These are phyloP conservation scores for Euwallacea similis DNA, from an alignment of 1,140 invertebrate species.

Conservation along the genomic window DNA sequence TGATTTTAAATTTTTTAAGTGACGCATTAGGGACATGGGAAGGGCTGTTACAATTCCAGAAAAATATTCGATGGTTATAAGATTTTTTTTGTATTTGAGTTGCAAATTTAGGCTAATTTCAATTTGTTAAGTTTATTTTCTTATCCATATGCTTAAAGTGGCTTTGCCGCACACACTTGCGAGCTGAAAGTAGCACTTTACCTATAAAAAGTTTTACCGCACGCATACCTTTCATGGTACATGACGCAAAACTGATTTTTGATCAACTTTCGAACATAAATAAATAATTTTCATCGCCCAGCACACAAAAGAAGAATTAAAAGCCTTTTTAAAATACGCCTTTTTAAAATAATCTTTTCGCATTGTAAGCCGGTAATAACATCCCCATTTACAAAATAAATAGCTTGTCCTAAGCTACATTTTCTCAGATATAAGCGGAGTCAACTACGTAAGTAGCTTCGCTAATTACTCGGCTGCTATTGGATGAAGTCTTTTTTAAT, in stretches of 20 bases:
- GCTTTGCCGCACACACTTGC: too few relatives aligned
- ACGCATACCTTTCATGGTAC: too few relatives aligned
- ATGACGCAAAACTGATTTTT: too few relatives aligned
- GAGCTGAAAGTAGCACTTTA: too few relatives aligned
- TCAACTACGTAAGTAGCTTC: conserved; percentile 37
- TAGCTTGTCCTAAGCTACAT: conserved; percentile 29
- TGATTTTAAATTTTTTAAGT: neutral
- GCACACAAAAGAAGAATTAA: conserved; percentile 19
- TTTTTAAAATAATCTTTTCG: conserved; percentile 21
- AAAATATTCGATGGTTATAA: too few relatives aligned
- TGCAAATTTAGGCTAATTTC: too few relatives aligned
- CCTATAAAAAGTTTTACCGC: too few relatives aligned
- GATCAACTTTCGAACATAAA: neutral
- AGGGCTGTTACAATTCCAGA: too few relatives aligned
- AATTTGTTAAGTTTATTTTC: too few relatives aligned
- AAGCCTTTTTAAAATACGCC: conserved; percentile 24
- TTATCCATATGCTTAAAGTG: too few relatives aligned
- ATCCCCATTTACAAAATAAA: conserved; percentile 35
- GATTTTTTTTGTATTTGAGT: too few relatives aligned
- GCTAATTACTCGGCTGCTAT: conserved; percentile 43
- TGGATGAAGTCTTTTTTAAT: conserved; percentile 43
- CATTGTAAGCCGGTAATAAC: conserved; percentile 34
- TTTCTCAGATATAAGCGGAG: conserved; percentile 34
- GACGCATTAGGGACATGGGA: neutral
- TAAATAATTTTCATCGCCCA: conserved; percentile 13